Evolutionary conservation across 2,113 vertebrate genomes (phyloP), one percentile per base, ranked within the genome.

Genomic region (Garra rufa): DNA sequence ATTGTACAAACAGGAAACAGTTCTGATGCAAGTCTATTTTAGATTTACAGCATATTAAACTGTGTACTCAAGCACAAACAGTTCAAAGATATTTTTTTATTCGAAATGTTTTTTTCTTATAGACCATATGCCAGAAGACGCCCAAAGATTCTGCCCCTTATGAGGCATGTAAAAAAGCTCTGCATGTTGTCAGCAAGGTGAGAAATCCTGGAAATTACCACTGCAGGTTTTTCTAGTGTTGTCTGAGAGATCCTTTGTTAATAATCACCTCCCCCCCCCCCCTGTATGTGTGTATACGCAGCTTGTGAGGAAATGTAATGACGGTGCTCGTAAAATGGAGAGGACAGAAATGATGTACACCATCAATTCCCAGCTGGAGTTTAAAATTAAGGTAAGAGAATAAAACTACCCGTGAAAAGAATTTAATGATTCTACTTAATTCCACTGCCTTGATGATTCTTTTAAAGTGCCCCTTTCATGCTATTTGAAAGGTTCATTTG

Each of bases 311-410:
- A 94, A 97, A 30, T 99, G 98, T 85, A 99, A 99, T 2, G 98
- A 99, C 92, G 98, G 98, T 0, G 97, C 98, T 73, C 95, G 97
- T 55, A 98, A 92, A 5, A 99, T 99, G 98, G 98, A 99, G 82
- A 94, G 98, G 88, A 99, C 97, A 0, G 98, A 99, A 87, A 98
- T 99, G 98, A 98, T 99, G 97, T 99, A 97, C 86, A 99, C 96
- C 0, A 98, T 99, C 19, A 99, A 99, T 91, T 98, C 97, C 52
- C 97, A 99, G 85, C 93, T 99, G 93, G 97, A 98, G 74, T 99
- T 99, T 89, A 99, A 97, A 91, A 99, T 99, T 87, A 99, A 99
- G 97, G 98, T 99, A 95, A 9, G 78, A 41, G 5, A 26, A 19
- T 8, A 28, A 74, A 28, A 48, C 44, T n/a, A 41, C 9, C 34